Evolutionary conservation across 2,888 invertebrate species (phyloP).

Genomic region (Epinotia demarniana): DNA sequence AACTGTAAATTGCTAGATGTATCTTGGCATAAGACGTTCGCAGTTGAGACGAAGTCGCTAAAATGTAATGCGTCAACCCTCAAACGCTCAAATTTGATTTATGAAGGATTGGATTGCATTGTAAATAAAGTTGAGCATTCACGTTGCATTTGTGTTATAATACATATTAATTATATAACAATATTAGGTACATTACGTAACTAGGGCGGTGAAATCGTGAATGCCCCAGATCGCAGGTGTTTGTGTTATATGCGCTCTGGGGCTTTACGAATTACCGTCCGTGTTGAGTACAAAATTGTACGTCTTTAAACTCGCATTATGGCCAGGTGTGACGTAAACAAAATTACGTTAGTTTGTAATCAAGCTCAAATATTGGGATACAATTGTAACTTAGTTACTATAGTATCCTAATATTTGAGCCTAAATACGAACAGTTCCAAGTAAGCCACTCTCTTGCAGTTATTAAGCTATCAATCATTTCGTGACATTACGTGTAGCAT

Average conservation of each 20-base stretch:
- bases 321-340: no score
- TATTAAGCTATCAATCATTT: background rate
- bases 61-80: background rate
- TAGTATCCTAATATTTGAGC: background rate
- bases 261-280: no score
- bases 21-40: slow-evolving; percentile 3
- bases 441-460: background rate
- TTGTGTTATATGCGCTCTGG: no score
- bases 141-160: no score
- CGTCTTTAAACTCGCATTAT: no score
- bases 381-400: background rate
- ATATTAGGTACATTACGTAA: no score
- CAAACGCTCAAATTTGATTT: background rate
- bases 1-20: slow-evolving; percentile 51
- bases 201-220: no score
- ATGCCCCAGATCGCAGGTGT: no score
- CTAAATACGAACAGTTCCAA: background rate
- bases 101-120: slow-evolving; percentile 1
- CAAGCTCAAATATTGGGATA: background rate
- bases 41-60: slow-evolving; percentile 13
- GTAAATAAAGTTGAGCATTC: background rate
- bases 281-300: no score
- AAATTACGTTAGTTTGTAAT: background rate
- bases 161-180: no score
- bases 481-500: background rate